These are phyloP conservation scores for Drosophila jambulina DNA, from an alignment of 1,140 invertebrate genomes.

Conservation along the genomic window DNA sequence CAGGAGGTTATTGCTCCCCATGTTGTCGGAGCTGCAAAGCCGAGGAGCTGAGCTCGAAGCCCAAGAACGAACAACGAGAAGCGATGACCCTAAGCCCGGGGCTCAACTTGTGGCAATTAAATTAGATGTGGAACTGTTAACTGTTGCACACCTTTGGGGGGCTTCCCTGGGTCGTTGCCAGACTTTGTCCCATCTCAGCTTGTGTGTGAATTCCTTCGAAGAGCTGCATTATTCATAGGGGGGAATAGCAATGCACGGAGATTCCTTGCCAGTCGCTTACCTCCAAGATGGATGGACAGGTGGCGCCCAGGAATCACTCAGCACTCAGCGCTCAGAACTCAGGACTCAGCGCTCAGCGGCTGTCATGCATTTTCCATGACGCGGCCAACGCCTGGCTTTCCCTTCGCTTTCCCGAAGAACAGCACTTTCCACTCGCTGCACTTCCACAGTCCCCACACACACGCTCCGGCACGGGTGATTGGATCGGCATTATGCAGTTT, in stretches of 20 bases:
- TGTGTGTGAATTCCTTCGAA: background rate
- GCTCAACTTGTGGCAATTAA: constrained; percentile 57
- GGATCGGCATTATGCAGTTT: constrained; percentile 42
- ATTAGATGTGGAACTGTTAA: constrained; percentile 47
- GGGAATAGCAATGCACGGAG: background rate
- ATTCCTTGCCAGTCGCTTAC: constrained; percentile 13
- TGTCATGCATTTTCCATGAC: constrained; percentile 49
- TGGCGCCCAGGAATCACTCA: constrained; percentile 34
- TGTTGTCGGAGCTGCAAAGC: constrained; percentile 14
- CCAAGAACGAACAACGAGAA: constrained; percentile 10
- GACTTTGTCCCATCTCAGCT: background rate
- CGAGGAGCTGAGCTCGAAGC: constrained; percentile 1
- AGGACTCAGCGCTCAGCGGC: constrained; percentile 3
- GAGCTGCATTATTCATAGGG: background rate
- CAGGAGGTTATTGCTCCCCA: constrained; percentile 39
- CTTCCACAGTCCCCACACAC: background rate
- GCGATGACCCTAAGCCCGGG: constrained; percentile 27
- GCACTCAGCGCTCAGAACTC: constrained; percentile 5
- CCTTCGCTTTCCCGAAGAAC: background rate
- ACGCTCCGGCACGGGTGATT: constrained; percentile 33
- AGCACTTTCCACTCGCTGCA: background rate
- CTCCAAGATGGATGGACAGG: constrained; percentile 4
- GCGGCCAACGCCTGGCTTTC: constrained; percentile 15
- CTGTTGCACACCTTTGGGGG: constrained; percentile 50
- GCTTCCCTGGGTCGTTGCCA: constrained; percentile 1